Conservation (phyloP, 2,113 vertebrate genomes). For the Cololabis saira region DNA sequence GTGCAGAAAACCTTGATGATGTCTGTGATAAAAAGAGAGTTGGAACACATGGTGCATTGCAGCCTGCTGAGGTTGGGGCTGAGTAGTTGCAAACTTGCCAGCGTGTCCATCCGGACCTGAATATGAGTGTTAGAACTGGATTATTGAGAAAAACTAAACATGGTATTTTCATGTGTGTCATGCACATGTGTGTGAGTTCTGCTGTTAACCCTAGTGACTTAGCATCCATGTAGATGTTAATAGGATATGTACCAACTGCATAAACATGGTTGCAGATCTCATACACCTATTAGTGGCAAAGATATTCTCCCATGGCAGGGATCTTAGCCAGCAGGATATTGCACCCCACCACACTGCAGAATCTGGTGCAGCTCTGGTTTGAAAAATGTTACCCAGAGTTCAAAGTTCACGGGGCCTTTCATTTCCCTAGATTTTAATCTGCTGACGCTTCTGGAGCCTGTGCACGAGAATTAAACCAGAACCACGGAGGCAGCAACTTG, state of each 20-base stretch:
- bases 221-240: too few species aligned
- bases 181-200: too few species aligned
- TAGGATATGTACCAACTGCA: background rate
- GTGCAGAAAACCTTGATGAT: too few species aligned
- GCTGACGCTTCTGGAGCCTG: background rate
- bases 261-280: background rate
- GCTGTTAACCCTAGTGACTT: too few species aligned
- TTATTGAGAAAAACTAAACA: too few species aligned
- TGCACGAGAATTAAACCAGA: background rate
- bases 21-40: background rate
- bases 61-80: background rate
- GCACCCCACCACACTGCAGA: background rate
- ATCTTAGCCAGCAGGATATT: background rate
- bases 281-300: background rate
- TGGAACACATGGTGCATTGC: background rate
- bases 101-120: background rate
- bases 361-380: background rate
- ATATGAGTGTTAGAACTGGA: background rate
- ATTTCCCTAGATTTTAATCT: background rate
- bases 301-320: background rate
- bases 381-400: background rate
- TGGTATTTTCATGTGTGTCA: too few species aligned
- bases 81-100: background rate
- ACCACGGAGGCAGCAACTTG: background rate
- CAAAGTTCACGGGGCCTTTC: background rate